Conservation (phyloP, 2,113 vertebrate genomes). For the Poeciliopsis occidentalis region DNA sequence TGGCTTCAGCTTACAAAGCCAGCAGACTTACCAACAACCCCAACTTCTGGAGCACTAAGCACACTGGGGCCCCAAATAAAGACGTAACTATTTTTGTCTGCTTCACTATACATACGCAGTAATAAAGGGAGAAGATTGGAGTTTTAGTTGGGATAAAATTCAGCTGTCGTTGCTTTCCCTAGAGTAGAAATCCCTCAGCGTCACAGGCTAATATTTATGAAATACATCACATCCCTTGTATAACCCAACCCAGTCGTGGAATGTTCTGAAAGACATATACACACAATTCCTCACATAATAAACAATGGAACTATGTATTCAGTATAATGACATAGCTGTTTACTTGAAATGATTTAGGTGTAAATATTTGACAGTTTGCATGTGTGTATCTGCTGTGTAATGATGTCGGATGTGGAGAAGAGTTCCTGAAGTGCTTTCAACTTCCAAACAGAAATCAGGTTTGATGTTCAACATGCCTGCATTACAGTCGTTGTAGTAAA, state of each 20-base stretch:
- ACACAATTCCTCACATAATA: neutral
- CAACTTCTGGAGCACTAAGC: conserved; percentile 32
- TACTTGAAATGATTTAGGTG: neutral
- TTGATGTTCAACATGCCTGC: conserved; percentile 8
- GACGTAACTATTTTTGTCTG: conserved; percentile 19
- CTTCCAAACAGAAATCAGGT: conserved; percentile 21
- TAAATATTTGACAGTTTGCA: neutral
- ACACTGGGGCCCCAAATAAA: conserved; percentile 28
- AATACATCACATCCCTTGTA: conserved; percentile 2
- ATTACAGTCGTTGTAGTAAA: conserved; percentile 16
- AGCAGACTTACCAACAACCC: conserved; percentile 35
- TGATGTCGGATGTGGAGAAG: neutral
- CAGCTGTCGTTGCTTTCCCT: neutral
- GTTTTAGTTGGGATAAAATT: neutral
- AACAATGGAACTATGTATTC: conserved; percentile 1
- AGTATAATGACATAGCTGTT: neutral
- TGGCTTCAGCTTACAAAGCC: conserved; percentile 43
- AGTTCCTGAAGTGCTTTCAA: conserved; percentile 9
- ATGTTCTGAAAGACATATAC: neutral
- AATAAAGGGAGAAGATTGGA: neutral
- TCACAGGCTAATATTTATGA: neutral
- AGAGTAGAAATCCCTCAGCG: neutral
- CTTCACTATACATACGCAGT: conserved; percentile 12
- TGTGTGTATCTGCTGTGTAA: neutral
- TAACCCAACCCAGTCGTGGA: neutral